These are phyloP conservation scores for Bombus turneri DNA, from an alignment of 1,140 invertebrate genomes.

Conservation along the genomic window DNA sequence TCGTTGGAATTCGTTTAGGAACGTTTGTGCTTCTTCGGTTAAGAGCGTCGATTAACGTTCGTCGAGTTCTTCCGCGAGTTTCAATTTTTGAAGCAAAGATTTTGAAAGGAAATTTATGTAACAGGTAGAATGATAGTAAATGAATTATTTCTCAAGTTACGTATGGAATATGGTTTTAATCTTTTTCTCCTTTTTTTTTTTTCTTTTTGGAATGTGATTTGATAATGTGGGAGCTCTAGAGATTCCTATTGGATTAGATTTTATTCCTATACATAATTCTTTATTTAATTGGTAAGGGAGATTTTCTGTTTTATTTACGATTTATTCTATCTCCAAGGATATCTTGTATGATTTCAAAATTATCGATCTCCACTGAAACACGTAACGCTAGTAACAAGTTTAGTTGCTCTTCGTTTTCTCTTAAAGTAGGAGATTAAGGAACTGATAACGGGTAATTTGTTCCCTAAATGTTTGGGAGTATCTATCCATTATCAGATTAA, in stretches of 20 bases:
- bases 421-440: neutral
- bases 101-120: neutral
- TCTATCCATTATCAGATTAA: neutral
- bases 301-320: too few species aligned
- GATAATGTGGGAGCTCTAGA: too few species aligned
- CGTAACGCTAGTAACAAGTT: neutral
- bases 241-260: too few species aligned
- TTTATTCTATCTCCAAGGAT: too few species aligned
- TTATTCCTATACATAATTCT: too few species aligned
- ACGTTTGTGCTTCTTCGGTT: neutral
- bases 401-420: neutral
- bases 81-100: too few species aligned
- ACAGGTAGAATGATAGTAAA: too few species aligned
- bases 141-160: neutral
- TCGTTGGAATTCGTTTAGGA: neutral
- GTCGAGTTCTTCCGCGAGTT: neutral
- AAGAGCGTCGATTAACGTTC: neutral
- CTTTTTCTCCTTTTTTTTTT: too few species aligned
- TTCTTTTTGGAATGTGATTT: too few species aligned
- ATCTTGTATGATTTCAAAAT: too few species aligned
- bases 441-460: neutral
- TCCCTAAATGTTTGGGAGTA: neutral
- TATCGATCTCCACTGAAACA: neutral
- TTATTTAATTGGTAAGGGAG: too few species aligned
- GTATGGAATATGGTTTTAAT: too few species aligned